Percentiles rank a stretch among this genome's conserved stretches.
Conservation (phyloP, 2,888 invertebrate species). For the Hemicrepidius hirtus region DNA sequence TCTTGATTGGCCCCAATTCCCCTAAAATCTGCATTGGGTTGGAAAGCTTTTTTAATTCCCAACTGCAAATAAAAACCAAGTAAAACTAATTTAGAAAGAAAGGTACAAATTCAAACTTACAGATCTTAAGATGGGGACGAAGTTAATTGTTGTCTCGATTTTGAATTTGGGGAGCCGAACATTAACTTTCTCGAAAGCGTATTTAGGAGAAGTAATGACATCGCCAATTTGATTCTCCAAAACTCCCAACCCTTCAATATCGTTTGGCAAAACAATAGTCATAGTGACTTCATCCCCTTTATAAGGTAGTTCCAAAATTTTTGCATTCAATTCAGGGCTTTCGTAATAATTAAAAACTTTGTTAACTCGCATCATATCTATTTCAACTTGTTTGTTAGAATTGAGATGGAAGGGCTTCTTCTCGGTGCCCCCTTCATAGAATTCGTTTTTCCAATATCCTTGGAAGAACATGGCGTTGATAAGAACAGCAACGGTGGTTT, state of each 20-base stretch:
- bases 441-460: conserved; percentile 61
- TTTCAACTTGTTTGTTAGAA: conserved; percentile 54
- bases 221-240: conserved; percentile 47
- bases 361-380: conserved; percentile 63
- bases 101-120: conserved; percentile 67
- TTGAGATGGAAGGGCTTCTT: conserved; percentile 59
- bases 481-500: conserved; percentile 61
- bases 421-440: conserved; percentile 54
- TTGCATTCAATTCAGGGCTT: conserved; percentile 59
- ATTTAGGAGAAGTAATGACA: conserved; percentile 43
- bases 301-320: conserved; percentile 64
- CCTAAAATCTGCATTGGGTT: conserved; percentile 58
- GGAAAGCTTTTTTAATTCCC: conserved; percentile 54
- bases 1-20: conserved; percentile 49
- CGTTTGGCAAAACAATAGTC: conserved; percentile 57
- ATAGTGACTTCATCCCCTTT: conserved; percentile 55
- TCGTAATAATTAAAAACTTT: conserved; percentile 62
- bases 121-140: conserved; percentile 75
- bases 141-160: conserved; percentile 66
- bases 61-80: conserved; percentile 52
- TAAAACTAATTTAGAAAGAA: not conserved
- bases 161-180: conserved; percentile 58
- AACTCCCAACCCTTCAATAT: conserved; percentile 46
- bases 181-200: conserved; percentile 43
- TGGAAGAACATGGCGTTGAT: conserved; percentile 68